These are phyloP conservation scores for Ennomos erosarius DNA, from an alignment of 2,888 invertebrate genomes.

Conservation along the genomic window DNA sequence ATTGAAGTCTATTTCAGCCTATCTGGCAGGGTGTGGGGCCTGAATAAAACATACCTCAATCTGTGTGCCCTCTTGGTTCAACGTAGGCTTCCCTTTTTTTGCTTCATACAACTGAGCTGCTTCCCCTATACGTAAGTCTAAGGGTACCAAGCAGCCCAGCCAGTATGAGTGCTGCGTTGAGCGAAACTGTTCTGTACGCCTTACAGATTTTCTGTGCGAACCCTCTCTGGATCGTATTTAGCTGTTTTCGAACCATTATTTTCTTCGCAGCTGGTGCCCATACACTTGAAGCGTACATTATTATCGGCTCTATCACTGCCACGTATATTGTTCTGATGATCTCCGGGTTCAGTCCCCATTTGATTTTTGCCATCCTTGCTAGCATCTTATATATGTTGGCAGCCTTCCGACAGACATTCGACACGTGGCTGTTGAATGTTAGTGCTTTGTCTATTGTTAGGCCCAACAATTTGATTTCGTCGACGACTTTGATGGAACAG, in stretches of 20 bases:
- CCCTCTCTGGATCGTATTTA: too few species aligned
- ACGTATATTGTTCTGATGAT: background rate
- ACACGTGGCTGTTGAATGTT: background rate
- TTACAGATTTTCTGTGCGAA: too few species aligned
- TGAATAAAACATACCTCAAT: too few species aligned
- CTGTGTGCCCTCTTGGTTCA: too few species aligned
- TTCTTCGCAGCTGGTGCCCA: constrained; percentile 5
- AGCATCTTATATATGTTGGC: constrained; percentile 3
- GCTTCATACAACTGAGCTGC: too few species aligned
- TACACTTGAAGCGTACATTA: constrained; percentile 2
- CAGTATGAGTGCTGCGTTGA: too few species aligned
- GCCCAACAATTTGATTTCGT: constrained; percentile 9
- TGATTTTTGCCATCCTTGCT: background rate
- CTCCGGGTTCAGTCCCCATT: constrained; percentile 12
- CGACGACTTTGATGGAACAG: background rate
- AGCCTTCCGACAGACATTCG: background rate
- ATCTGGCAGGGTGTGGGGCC: too few species aligned
- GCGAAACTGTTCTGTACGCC: too few species aligned
- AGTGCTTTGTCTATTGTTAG: constrained; percentile 5
- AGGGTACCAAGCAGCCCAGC: too few species aligned
- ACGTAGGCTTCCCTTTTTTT: too few species aligned
- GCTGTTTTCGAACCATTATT: constrained; percentile 3
- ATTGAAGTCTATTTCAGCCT: too few species aligned
- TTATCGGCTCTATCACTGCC: constrained; percentile 1
- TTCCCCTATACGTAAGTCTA: too few species aligned